Percentiles rank a stretch among this genome's conserved stretches.
phyloP scores from a whole-genome alignment of 2,888 invertebrate genomes.

The Abrostola tripartita region DNA sequence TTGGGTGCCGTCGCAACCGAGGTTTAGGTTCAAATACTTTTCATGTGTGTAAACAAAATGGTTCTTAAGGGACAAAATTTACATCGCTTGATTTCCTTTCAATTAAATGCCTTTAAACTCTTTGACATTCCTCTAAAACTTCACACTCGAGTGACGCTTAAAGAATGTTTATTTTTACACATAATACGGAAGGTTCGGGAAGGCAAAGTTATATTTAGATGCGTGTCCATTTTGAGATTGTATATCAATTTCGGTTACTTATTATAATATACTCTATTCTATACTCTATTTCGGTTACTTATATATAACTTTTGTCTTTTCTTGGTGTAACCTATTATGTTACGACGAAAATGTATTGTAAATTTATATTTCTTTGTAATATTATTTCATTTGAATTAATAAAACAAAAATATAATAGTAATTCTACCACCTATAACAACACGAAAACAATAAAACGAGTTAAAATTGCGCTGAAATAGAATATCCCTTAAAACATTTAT shows the following conservation, averaged over 20 bases:
- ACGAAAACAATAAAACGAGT: background rate
- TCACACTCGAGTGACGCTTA: slow-evolving; percentile 52
- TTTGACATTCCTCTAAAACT: slow-evolving; percentile 57
- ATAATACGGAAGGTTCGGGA: slow-evolving; percentile 21
- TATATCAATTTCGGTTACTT: background rate
- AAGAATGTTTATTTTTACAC: slow-evolving; percentile 38
- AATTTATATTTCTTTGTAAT: too few relatives aligned
- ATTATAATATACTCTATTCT: background rate
- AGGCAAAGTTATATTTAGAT: slow-evolving; percentile 21
- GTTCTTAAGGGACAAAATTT: slow-evolving; percentile 54
- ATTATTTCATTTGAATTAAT: too few relatives aligned
- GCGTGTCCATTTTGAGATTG: slow-evolving; percentile 5
- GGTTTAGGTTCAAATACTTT: slow-evolving; percentile 59
- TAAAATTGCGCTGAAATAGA: slow-evolving; percentile 12
- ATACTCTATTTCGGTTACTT: background rate
- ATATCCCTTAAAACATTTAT: slow-evolving; percentile 38
- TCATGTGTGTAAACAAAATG: slow-evolving; percentile 59
- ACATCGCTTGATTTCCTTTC: slow-evolving; percentile 60
- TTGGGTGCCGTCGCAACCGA: slow-evolving; percentile 45
- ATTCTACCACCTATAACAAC: background rate
- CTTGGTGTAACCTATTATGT: background rate
- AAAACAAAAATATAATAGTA: background rate
- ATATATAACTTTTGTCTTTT: slow-evolving; percentile 6
- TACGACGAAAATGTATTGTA: slow-evolving; percentile 1
- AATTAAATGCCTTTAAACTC: slow-evolving; percentile 63